A percentile compares a stretch with the other conserved stretches of the same genome.
Evolutionary conservation across 1,140 invertebrate species (phyloP).

Genomic region (Euura lappo): DNA sequence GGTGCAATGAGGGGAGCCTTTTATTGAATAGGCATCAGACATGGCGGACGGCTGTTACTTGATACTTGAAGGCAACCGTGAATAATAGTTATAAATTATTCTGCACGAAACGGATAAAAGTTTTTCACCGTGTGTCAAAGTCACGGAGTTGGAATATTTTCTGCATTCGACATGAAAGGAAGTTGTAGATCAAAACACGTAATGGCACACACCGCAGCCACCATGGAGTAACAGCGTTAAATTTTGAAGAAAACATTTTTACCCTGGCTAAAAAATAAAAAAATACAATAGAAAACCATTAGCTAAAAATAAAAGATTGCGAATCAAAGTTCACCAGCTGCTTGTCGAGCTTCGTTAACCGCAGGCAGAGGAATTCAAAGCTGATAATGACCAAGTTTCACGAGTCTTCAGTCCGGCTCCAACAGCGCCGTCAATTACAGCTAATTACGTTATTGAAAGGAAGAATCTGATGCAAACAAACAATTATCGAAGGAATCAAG

Average conservation of each 20-base stretch:
- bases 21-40: not conserved
- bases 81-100: slow-evolving; percentile 43
- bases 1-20: not conserved
- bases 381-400: no score
- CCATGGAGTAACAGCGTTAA: not conserved
- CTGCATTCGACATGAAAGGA: no score
- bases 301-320: not conserved
- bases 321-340: no score
- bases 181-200: no score
- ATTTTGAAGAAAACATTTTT: not conserved
- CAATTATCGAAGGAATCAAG: no score
- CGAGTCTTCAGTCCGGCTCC: no score
- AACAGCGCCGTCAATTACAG: no score
- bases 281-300: not conserved
- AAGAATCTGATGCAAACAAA: no score
- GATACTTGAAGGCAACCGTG: slow-evolving; percentile 35
- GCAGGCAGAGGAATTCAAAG: no score
- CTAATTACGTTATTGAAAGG: no score
- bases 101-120: not conserved
- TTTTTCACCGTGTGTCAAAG: not conserved
- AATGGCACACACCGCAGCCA: not conserved
- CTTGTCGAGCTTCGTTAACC: no score
- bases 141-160: no score
- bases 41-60: slow-evolving; percentile 35
- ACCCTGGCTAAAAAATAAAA: not conserved